Evolutionary conservation across 2,797 vertebrate species (phyloP).

Genomic region (Sciurus vulgaris): DNA sequence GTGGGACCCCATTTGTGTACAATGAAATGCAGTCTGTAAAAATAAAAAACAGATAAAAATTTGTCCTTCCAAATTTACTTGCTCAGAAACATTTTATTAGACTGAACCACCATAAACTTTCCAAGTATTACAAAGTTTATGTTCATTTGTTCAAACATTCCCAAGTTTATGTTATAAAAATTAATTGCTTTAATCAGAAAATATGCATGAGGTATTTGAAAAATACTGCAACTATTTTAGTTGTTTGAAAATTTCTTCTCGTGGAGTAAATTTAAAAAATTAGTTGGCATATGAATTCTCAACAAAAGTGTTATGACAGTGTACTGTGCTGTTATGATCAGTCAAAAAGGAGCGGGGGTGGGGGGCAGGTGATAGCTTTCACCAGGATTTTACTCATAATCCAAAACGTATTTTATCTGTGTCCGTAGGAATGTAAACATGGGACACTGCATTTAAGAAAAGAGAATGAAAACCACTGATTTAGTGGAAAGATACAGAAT

Average conservation of each 20-base stretch:
- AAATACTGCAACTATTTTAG: conserved; percentile 2
- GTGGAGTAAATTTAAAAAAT: conserved; percentile 27
- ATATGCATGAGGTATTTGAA: neutral
- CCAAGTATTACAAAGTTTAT: no score
- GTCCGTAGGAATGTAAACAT: conserved; percentile 33
- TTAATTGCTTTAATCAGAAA: conserved; percentile 55
- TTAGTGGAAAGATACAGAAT: conserved; percentile 39
- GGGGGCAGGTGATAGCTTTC: neutral
- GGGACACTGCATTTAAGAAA: conserved; percentile 34
- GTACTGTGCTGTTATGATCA: neutral
- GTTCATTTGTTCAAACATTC: neutral
- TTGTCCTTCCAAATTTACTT: neutral
- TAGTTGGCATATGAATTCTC: neutral
- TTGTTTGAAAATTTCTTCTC: neutral
- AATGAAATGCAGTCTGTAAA: no score
- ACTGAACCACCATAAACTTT: neutral
- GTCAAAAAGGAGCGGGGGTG: neutral
- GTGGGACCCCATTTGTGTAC: no score
- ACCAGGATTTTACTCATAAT: conserved; percentile 38
- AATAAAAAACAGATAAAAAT: neutral
- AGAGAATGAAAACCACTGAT: conserved; percentile 38
- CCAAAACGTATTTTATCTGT: conserved; percentile 67
- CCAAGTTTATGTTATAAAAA: conserved; percentile 19
- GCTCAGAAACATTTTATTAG: neutral
- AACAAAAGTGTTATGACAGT: neutral